These are phyloP conservation scores for Hypotaenidia philippensis DNA, from an alignment of 2,797 vertebrate species.

Conservation along the genomic window DNA sequence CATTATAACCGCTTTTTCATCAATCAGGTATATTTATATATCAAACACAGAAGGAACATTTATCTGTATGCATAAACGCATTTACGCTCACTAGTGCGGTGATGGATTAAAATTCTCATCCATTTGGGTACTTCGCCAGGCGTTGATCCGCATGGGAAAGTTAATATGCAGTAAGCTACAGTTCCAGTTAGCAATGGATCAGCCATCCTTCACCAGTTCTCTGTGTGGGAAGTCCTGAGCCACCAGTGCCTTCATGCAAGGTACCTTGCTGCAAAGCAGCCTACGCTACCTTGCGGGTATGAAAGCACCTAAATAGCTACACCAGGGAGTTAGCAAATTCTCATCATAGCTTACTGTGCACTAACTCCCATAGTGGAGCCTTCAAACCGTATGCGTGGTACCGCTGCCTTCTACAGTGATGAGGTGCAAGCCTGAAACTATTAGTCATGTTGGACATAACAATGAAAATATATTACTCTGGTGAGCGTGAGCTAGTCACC, in stretches of 20 bases:
- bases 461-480: background rate
- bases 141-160: background rate
- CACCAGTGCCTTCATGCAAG: background rate
- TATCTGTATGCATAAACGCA: background rate
- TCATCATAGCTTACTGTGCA: slow-evolving; percentile 7
- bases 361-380: slow-evolving; percentile 1
- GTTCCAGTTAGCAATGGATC: background rate
- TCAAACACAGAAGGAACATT: slow-evolving; percentile 17
- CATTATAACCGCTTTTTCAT: slow-evolving; percentile 22
- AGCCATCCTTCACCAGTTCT: background rate
- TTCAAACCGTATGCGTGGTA: background rate
- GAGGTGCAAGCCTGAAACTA: background rate
- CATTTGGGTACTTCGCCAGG: background rate
- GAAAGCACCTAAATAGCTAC: background rate
- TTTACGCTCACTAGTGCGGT: background rate
- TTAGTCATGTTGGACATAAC: background rate
- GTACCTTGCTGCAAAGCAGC: background rate
- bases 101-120: slow-evolving; percentile 31
- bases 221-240: background rate
- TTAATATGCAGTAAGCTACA: background rate
- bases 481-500: slow-evolving; percentile 6
- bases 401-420: background rate
- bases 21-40: background rate
- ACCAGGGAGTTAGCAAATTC: background rate
- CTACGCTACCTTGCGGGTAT: background rate